phyloP scores from a whole-genome alignment of 2,113 vertebrate species.

The Gallinago paraguaiae region DNA sequence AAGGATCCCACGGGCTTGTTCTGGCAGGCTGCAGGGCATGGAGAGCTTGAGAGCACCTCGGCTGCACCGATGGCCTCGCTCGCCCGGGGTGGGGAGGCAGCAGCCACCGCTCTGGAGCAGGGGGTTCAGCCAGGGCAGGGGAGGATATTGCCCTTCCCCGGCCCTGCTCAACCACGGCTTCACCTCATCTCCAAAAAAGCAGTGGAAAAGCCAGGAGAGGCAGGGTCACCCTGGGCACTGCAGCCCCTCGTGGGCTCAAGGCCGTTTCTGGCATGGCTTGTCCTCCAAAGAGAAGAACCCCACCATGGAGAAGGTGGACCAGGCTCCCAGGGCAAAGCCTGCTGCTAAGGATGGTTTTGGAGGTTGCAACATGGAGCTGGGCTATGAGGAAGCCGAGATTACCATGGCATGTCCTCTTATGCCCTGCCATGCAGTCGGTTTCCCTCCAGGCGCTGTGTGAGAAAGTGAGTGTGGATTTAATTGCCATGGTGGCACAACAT shows the following conservation, averaged over 20 bases:
- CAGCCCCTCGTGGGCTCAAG: background rate
- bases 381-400: background rate
- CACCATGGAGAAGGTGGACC: accelerated
- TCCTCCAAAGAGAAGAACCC: background rate
- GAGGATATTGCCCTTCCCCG: accelerated
- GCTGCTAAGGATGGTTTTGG: background rate
- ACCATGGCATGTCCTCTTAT: constrained; percentile 22
- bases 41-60: background rate
- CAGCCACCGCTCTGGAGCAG: background rate
- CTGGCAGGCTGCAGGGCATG: background rate
- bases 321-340: background rate
- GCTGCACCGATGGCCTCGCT: background rate
- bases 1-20: background rate
- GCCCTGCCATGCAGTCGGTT: background rate
- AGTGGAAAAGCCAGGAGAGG: background rate
- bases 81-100: accelerated
- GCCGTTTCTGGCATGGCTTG: background rate
- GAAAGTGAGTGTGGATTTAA: constrained; percentile 47
- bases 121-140: background rate
- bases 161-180: background rate
- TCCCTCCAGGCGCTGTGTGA: constrained; percentile 17
- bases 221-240: background rate
- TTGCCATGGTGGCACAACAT: constrained; percentile 29
- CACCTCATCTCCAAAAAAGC: background rate
- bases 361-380: background rate